A percentile compares a stretch with the other conserved stretches of the same genome.
phyloP scores from a whole-genome alignment of 2,113 vertebrate species.

The Pao palembangensis region DNA sequence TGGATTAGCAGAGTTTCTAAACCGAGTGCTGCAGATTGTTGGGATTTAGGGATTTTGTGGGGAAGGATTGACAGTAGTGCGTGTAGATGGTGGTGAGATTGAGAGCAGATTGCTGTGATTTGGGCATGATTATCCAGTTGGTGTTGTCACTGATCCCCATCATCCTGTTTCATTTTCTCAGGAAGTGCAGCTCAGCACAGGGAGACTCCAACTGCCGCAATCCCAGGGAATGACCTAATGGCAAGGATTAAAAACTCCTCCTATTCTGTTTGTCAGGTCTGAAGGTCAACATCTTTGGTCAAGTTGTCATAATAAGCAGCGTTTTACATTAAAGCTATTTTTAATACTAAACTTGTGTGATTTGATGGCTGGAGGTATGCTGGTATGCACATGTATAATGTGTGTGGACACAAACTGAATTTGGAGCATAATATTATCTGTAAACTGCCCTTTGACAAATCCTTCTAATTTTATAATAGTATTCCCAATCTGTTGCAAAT shows the following conservation, averaged over 20 bases:
- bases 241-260: conserved; percentile 59
- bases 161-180: conserved; percentile 73
- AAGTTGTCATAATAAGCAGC: not conserved
- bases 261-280: conserved; percentile 6
- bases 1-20: conserved; percentile 69
- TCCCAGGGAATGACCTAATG: conserved; percentile 65
- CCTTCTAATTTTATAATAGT: too few relatives aligned
- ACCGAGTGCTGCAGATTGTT: conserved; percentile 68
- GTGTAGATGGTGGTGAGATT: conserved; percentile 70
- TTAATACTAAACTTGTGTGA: not conserved
- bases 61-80: conserved; percentile 69
- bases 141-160: conserved; percentile 73
- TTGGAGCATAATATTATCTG: too few relatives aligned
- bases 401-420: too few relatives aligned
- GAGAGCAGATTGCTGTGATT: conserved; percentile 81
- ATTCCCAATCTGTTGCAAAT: too few relatives aligned
- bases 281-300: not conserved
- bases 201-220: conserved; percentile 59
- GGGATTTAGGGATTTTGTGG: conserved; percentile 80
- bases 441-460: too few relatives aligned
- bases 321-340: not conserved
- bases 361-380: not conserved
- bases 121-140: conserved; percentile 71
- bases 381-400: too few relatives aligned
- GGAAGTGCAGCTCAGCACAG: conserved; percentile 64